Conservation (phyloP, 2,888 invertebrate species). For the Latrodectus hesperus region DNA sequence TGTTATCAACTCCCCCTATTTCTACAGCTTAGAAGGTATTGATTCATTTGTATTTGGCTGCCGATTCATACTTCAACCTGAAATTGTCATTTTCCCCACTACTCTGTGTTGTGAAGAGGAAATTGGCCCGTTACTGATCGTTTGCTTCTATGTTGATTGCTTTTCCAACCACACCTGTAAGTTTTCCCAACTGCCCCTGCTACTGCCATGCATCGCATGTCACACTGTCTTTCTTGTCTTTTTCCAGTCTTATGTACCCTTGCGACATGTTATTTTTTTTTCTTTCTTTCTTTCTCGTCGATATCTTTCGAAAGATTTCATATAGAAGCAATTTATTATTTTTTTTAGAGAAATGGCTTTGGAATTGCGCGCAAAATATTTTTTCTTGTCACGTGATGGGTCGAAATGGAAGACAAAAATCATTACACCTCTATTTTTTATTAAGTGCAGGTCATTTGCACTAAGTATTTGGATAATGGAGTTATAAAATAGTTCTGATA, state of each 20-base stretch:
- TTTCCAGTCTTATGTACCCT: background rate
- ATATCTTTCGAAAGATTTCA: background rate
- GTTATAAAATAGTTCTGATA: no score
- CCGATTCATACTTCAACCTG: slow-evolving; percentile 53
- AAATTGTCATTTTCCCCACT: slow-evolving; percentile 59
- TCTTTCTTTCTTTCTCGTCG: background rate
- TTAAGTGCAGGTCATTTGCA: no score
- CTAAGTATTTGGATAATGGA: no score
- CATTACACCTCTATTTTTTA: no score
- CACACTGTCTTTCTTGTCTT: background rate
- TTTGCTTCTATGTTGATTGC: slow-evolving; percentile 58
- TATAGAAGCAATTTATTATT: background rate
- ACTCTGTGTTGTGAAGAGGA: slow-evolving; percentile 45
- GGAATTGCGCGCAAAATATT: no score
- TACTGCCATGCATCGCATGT: slow-evolving; percentile 32
- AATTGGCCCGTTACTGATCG: slow-evolving; percentile 60
- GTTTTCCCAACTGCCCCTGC: slow-evolving; percentile 36
- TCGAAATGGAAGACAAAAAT: no score
- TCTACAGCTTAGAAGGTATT: slow-evolving; percentile 32
- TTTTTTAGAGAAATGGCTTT: no score
- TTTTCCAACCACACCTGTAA: slow-evolving; percentile 43
- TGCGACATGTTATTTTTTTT: no score
- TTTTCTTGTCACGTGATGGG: no score
- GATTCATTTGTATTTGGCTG: slow-evolving; percentile 64
- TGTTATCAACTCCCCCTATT: slow-evolving; percentile 46